A percentile compares a stretch with the other conserved stretches of the same genome.
Evolutionary conservation across 2,888 invertebrate genomes (phyloP).

Genomic region (Idaea straminata): DNA sequence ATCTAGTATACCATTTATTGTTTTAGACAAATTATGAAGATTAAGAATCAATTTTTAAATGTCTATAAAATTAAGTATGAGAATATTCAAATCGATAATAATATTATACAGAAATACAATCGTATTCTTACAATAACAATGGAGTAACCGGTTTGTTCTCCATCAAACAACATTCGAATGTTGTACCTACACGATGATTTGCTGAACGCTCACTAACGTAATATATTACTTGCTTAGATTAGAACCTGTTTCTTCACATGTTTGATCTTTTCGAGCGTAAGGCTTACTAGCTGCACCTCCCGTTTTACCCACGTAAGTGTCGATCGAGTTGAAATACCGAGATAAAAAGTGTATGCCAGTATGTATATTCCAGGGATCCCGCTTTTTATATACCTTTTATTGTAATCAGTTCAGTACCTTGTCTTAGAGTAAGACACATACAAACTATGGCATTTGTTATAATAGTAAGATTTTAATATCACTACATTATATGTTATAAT

Average conservation of each 20-base stretch:
- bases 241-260: neutral
- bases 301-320: neutral
- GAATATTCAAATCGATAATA: neutral
- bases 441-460: constrained; percentile 11
- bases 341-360: constrained; percentile 18
- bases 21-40: neutral
- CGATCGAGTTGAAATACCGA: neutral
- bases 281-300: neutral
- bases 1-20: no score
- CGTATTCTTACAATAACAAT: neutral
- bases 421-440: constrained; percentile 22
- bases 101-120: neutral
- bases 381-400: no score
- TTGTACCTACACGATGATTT: neutral
- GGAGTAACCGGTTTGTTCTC: neutral
- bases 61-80: neutral
- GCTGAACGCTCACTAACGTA: neutral
- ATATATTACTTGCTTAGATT: neutral
- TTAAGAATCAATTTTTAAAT: neutral
- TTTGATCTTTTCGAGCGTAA: neutral
- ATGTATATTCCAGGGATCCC: no score
- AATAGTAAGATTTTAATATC: no score
- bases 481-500: no score
- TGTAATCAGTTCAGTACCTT: no score
- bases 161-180: neutral